phyloP scores from a whole-genome alignment of 2,888 invertebrate genomes.

The Ophioninae sp. region DNA sequence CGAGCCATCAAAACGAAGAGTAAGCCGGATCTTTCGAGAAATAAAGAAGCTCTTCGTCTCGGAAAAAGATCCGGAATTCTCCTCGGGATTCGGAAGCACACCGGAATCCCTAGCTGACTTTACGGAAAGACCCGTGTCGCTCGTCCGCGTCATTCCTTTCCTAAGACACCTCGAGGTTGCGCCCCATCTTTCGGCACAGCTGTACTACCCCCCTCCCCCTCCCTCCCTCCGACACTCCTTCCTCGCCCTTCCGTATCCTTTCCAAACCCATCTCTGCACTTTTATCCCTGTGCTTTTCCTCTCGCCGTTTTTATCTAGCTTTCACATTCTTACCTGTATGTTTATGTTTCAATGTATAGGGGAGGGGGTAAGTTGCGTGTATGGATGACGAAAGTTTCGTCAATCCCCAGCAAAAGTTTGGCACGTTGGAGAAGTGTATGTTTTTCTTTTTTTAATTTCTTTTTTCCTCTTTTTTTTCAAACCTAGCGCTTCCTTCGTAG shows the following conservation, averaged over 20 bases:
- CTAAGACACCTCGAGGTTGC: slow-evolving; percentile 44
- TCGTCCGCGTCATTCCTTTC: slow-evolving; percentile 52
- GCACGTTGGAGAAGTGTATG: slow-evolving; percentile 41
- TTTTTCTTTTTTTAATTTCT: no score
- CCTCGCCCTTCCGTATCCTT: slow-evolving; percentile 7
- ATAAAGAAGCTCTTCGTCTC: slow-evolving; percentile 52
- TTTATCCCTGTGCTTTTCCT: slow-evolving; percentile 42
- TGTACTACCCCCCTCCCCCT: slow-evolving; percentile 12
- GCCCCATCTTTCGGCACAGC: slow-evolving; percentile 42
- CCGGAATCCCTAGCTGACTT: slow-evolving; percentile 60
- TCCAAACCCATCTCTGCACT: slow-evolving; percentile 6
- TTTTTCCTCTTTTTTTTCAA: slow-evolving; percentile 11
- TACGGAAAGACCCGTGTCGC: slow-evolving; percentile 46
- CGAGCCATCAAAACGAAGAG: slow-evolving; percentile 17
- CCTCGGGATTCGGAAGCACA: slow-evolving; percentile 39
- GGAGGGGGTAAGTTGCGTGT: background rate
- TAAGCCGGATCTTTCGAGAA: slow-evolving; percentile 25
- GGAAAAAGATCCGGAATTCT: slow-evolving; percentile 28
- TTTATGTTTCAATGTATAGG: background rate
- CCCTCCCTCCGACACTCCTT: background rate
- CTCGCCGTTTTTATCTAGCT: slow-evolving; percentile 46
- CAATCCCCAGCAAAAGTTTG: slow-evolving; percentile 61
- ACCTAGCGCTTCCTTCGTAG: slow-evolving; percentile 18
- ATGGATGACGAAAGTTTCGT: slow-evolving; percentile 59
- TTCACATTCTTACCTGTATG: background rate